Percentiles rank a stretch among this genome's conserved stretches.
Evolutionary conservation across 2,888 invertebrate genomes (phyloP).

Genomic region (Keiferia lycopersicella): DNA sequence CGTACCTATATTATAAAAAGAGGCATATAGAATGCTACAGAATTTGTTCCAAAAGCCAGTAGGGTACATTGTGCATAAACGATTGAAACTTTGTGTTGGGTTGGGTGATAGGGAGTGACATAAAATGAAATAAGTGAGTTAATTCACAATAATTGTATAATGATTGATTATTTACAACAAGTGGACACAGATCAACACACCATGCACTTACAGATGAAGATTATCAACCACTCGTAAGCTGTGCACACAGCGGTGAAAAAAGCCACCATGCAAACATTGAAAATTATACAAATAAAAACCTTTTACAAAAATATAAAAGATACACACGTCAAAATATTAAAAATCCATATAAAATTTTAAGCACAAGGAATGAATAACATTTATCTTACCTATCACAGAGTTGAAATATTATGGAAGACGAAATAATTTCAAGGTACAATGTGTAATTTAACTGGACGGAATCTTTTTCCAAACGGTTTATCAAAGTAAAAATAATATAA

Average conservation of each 20-base stretch:
- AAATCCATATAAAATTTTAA: constrained; percentile 23
- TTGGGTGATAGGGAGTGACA: constrained; percentile 52
- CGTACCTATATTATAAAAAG: not conserved
- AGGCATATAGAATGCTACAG: constrained; percentile 9
- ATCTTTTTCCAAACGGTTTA: not conserved
- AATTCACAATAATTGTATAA: constrained; percentile 76
- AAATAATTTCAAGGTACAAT: constrained; percentile 11
- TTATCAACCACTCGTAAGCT: constrained; percentile 68
- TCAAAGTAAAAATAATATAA: not conserved
- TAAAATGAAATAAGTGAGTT: constrained; percentile 78
- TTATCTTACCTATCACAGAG: constrained; percentile 35
- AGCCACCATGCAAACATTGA: constrained; percentile 64
- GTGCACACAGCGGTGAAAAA: constrained; percentile 69
- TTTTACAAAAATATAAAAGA: constrained; percentile 35
- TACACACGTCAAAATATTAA: constrained; percentile 29
- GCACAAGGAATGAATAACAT: constrained; percentile 21
- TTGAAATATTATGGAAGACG: constrained; percentile 33
- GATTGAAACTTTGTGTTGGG: constrained; percentile 37
- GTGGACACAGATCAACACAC: constrained; percentile 73
- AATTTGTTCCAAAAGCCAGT: constrained; percentile 12
- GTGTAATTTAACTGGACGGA: constrained; percentile 31
- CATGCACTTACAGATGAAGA: constrained; percentile 78
- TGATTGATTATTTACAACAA: constrained; percentile 77
- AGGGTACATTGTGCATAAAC: constrained; percentile 30
- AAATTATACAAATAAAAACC: constrained; percentile 44